Evolutionary conservation across 2,888 invertebrate species (phyloP), one percentile per base, ranked within the genome.

Genomic region (Volucella zonaria): DNA sequence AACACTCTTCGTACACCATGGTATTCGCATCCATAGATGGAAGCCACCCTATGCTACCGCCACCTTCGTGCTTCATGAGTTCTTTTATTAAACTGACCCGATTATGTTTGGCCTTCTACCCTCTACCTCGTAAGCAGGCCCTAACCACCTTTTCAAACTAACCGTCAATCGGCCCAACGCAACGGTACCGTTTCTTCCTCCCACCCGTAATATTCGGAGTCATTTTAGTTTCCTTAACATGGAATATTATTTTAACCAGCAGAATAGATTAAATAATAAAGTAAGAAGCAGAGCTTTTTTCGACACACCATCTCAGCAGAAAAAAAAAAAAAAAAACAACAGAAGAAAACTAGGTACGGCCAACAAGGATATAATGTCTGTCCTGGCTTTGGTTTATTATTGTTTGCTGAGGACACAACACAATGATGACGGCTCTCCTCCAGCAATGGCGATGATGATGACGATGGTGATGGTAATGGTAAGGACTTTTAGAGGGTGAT

Each of bases 21-120:
- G 6, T 31, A 31, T 31, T 31, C 31, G 31, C 1, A 31, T 31
- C 31, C 31, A 31, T 4, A 31, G 31, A 31, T 31, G 31, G 31
- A 6, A 31, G 31, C 31, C 0, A 12, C 23, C 40, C 70, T 54
- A 66, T 61, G 66, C 66, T 61, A 61, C 58, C 61, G 54, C 62
- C 62, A 49, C 31, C 52, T 23, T 14, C 56, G 38, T 38, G 51
- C 58, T 73, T 61, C 42, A 49, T 81, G 76, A 42, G 80, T 76
- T 81, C 81, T 81, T 85, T 85, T 85, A 85, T 81, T 64, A 81
- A 85, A 77, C 85, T 85, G 85, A 85, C 85, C 85, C 85, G 85
- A 85, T 85, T 85, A 81, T 85, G 43, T 66, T 52, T 79, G 59
- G 12, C 77, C 51, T 43, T 62, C 6, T 67, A 15, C 18, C 54